Percentiles rank a stretch among this genome's conserved stretches.
These are phyloP conservation scores for Guaruba guarouba DNA, from an alignment of 2,113 vertebrate genomes.

Conservation along the genomic window DNA sequence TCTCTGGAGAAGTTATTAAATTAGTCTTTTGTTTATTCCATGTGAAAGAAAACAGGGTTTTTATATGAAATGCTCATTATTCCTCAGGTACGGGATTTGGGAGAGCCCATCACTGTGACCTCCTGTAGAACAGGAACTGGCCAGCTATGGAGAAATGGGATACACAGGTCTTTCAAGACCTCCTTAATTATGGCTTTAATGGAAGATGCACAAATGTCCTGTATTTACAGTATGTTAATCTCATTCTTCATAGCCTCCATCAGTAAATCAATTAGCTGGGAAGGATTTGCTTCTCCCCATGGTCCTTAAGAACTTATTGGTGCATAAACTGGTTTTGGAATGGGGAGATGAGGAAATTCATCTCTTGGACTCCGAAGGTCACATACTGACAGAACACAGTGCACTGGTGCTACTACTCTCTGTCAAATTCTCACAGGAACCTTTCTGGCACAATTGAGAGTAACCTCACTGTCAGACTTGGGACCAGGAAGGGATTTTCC, in stretches of 20 bases:
- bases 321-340: neutral
- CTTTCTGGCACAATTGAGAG: neutral
- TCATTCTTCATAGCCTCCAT: neutral
- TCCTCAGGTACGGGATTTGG: neutral
- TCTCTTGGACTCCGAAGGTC: neutral
- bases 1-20: neutral
- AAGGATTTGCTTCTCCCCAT: neutral
- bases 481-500: neutral
- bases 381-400: neutral
- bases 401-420: neutral
- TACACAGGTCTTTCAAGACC: neutral
- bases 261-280: neutral
- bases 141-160: neutral
- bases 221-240: neutral
- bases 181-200: neutral
- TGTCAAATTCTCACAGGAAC: neutral
- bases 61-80: neutral
- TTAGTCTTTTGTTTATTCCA: neutral
- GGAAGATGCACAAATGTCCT: neutral
- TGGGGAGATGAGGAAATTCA: neutral
- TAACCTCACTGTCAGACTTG: neutral
- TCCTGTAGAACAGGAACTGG: neutral
- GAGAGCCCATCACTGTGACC: neutral
- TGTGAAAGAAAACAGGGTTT: neutral
- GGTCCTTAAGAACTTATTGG: neutral